Percentiles rank a stretch among this genome's conserved stretches.
phyloP scores from a whole-genome alignment of 2,888 invertebrate species.

The Shargacucullia verbasci region DNA sequence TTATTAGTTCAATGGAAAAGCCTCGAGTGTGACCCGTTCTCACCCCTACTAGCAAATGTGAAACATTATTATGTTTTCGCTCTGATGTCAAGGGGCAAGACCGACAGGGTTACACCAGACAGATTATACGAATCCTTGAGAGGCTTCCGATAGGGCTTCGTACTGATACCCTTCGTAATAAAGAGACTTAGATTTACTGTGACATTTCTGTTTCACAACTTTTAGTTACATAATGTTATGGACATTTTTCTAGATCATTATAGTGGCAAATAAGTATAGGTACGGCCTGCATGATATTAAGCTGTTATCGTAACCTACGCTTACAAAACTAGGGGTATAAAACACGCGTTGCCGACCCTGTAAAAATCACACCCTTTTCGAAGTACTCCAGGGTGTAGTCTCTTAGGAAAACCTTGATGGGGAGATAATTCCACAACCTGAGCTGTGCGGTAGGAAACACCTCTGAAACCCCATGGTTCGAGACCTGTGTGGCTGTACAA shows the following conservation, averaged over 20 bases:
- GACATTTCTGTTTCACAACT: not conserved
- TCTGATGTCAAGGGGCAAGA: slow-evolving; percentile 47
- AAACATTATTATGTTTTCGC: slow-evolving; percentile 44
- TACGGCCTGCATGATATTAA: too few species aligned
- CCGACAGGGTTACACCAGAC: slow-evolving; percentile 51
- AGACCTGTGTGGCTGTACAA: too few species aligned
- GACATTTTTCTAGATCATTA: not conserved
- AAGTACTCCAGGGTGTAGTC: too few species aligned
- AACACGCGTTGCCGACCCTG: too few species aligned
- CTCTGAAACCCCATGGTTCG: too few species aligned
- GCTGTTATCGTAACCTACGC: too few species aligned
- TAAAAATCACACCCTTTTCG: too few species aligned
- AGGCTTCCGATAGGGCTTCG: slow-evolving; percentile 67
- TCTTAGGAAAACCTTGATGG: too few species aligned
- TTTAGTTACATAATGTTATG: not conserved
- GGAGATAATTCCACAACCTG: too few species aligned
- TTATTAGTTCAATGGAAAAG: slow-evolving; percentile 11
- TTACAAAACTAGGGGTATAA: too few species aligned
- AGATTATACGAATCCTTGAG: slow-evolving; percentile 57
- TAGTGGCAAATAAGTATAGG: too few species aligned
- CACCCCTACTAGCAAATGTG: slow-evolving; percentile 7
- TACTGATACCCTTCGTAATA: slow-evolving; percentile 31
- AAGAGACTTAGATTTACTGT: slow-evolving; percentile 6
- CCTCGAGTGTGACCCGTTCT: slow-evolving; percentile 16
- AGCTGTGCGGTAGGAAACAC: too few species aligned